A percentile compares a stretch with the other conserved stretches of the same genome.
Conservation (phyloP, 92 coral and sea anemone genomes). For the Palythoa grandiflora region DNA sequence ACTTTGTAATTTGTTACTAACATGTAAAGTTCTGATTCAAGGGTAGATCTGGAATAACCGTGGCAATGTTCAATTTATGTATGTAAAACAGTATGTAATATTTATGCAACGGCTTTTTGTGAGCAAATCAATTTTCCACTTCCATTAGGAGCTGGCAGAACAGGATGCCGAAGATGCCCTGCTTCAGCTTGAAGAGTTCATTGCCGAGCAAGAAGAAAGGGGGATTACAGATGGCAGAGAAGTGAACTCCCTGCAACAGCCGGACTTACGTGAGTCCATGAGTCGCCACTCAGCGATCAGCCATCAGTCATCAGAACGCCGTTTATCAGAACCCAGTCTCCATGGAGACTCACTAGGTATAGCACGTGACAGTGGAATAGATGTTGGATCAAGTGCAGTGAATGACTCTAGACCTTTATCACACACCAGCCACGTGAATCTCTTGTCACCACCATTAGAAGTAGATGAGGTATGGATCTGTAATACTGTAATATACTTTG, state of each 20-base stretch:
- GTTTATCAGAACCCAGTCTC: constrained; percentile 69
- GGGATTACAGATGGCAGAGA: constrained; percentile 54
- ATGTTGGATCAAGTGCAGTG: constrained; percentile 81
- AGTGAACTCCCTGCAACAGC: neutral
- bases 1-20: too few relatives aligned
- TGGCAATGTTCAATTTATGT: too few relatives aligned
- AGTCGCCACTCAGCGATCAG: constrained; percentile 77
- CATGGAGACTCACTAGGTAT: constrained; percentile 60
- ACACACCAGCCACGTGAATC: constrained; percentile 48
- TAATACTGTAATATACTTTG: neutral
- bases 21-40: too few relatives aligned
- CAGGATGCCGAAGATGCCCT: constrained; percentile 65
- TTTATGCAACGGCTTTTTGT: neutral
- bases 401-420: constrained; percentile 84
- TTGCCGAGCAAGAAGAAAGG: constrained; percentile 34
- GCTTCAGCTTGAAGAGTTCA: constrained; percentile 27
- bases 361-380: constrained; percentile 97
- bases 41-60: too few relatives aligned
- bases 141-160: constrained; percentile 70
- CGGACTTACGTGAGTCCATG: constrained; percentile 57
- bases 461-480: constrained; percentile 59
- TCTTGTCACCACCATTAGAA: constrained; percentile 62
- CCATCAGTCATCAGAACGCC: constrained; percentile 57
- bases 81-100: neutral
- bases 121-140: neutral